Percentiles rank a stretch among this genome's conserved stretches.
These are phyloP conservation scores for Timandra comae DNA, from an alignment of 2,888 invertebrate genomes.

Conservation along the genomic window DNA sequence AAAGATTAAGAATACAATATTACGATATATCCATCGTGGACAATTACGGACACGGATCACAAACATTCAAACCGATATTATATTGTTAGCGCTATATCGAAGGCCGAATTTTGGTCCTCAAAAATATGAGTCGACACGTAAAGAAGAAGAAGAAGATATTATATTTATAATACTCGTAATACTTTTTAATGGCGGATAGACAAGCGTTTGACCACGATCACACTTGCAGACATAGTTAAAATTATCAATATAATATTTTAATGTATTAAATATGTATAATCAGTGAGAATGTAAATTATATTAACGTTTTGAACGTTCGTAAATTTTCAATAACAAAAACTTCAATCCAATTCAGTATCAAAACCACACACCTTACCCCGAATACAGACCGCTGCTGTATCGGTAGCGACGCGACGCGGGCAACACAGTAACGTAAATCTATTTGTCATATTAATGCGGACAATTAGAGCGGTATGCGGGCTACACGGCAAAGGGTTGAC, in stretches of 20 bases:
- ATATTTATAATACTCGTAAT: too few relatives aligned
- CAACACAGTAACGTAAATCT: conserved; percentile 55
- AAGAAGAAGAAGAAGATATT: too few relatives aligned
- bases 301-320: neutral
- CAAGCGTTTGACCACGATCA: too few relatives aligned
- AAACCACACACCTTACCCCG: neutral
- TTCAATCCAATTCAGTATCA: conserved; percentile 9
- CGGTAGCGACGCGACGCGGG: conserved; percentile 19
- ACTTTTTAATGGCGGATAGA: conserved; percentile 1
- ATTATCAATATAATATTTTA: neutral
- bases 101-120: too few relatives aligned
- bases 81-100: too few relatives aligned
- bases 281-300: too few relatives aligned
- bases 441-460: conserved; percentile 72
- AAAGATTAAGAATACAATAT: too few relatives aligned
- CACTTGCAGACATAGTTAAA: too few relatives aligned
- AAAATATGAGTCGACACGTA: too few relatives aligned
- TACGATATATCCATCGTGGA: too few relatives aligned
- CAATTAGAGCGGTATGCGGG: conserved; percentile 68
- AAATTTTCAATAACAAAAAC: conserved; percentile 8
- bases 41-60: too few relatives aligned
- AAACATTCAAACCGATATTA: too few relatives aligned
- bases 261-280: neutral
- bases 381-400: neutral
- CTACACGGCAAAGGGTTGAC: conserved; percentile 43